These are phyloP conservation scores for Silurus lanzhouensis DNA, from an alignment of 2,797 vertebrate genomes.

Conservation along the genomic window DNA sequence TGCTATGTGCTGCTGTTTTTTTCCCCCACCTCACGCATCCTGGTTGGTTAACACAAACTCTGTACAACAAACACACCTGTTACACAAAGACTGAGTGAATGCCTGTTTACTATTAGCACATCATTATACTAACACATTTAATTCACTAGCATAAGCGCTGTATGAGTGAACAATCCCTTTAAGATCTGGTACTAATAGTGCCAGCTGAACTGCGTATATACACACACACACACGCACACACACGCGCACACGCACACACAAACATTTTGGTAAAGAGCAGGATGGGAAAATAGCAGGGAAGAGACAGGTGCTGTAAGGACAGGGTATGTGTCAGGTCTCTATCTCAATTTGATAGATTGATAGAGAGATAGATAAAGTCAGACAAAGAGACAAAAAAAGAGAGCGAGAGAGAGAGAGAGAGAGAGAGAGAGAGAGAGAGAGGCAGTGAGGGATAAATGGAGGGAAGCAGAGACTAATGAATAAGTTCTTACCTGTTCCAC, in stretches of 20 bases:
- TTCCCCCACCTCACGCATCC: neutral
- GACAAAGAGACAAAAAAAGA: slow-evolving; percentile 55
- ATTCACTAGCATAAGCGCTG: neutral
- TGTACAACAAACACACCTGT: slow-evolving; percentile 13
- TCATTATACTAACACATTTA: slow-evolving; percentile 1
- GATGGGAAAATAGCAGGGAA: slow-evolving; percentile 42
- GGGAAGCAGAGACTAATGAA: slow-evolving; percentile 63
- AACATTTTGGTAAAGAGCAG: slow-evolving; percentile 21
- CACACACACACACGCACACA: neutral
- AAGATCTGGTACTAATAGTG: slow-evolving; percentile 14
- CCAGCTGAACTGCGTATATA: neutral
- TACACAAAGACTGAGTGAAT: slow-evolving; percentile 7
- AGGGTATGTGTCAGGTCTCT: slow-evolving; percentile 26
- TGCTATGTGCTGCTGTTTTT: neutral
- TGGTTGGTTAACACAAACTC: neutral
- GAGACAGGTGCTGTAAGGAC: slow-evolving; percentile 7
- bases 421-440: slow-evolving; percentile 66
- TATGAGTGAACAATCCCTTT: slow-evolving; percentile 1
- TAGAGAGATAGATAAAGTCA: slow-evolving; percentile 57
- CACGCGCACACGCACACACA: neutral
- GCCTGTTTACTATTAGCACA: slow-evolving; percentile 14
- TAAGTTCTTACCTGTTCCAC: slow-evolving; percentile 87
- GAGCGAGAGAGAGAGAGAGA: slow-evolving; percentile 62
- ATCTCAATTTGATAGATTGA: slow-evolving; percentile 48
- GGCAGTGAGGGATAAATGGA: slow-evolving; percentile 65